Percentiles rank a stretch among this genome's conserved stretches.
Conservation (phyloP, 2,113 vertebrate species). For the Tamias sibiricus region DNA sequence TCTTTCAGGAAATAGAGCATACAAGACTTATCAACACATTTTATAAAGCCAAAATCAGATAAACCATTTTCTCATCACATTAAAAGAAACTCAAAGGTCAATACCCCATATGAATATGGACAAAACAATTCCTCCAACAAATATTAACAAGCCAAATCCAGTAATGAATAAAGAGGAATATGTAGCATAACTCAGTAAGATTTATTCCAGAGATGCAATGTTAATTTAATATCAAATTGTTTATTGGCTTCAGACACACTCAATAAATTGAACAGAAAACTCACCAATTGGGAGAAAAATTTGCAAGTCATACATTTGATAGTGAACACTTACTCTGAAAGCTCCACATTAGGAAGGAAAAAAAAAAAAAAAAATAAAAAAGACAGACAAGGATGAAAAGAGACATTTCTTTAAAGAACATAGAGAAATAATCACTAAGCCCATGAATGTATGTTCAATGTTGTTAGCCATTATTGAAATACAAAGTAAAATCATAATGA, state of each 20-base stretch:
- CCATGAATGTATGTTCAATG: background rate
- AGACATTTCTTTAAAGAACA: background rate
- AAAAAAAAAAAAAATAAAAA: background rate
- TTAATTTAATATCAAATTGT: too few relatives aligned
- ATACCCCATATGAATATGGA: background rate
- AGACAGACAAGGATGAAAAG: background rate
- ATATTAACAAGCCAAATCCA: background rate
- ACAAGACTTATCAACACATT: background rate
- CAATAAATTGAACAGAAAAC: background rate
- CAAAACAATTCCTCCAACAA: background rate
- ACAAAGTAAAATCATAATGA: background rate
- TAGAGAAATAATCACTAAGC: background rate
- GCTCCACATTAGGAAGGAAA: background rate
- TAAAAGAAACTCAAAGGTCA: background rate
- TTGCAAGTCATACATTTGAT: background rate
- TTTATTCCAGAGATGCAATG: too few relatives aligned
- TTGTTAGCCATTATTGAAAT: background rate
- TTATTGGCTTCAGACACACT: background rate
- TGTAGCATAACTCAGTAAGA: too few relatives aligned
- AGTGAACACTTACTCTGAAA: background rate
- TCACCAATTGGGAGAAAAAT: background rate
- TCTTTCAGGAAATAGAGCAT: background rate
- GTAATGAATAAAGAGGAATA: too few relatives aligned
- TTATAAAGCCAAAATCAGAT: background rate
- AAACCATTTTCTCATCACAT: background rate